Percentiles rank a stretch among this genome's conserved stretches.
Conservation (phyloP, 1,140 invertebrate species). For the Sycobia sp. region DNA sequence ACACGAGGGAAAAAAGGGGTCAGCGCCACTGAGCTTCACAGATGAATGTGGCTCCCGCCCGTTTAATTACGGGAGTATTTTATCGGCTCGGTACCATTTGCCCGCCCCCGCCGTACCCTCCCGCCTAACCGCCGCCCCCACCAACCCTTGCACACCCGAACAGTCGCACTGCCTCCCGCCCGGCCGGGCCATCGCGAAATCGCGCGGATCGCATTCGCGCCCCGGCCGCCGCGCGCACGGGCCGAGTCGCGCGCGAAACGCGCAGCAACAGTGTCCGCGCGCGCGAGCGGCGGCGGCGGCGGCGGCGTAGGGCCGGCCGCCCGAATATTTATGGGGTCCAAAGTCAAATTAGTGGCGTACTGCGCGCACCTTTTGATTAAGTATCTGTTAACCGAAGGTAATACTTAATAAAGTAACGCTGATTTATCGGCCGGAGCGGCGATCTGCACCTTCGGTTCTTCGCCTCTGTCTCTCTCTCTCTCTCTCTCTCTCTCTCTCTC, state of each 20-base stretch:
- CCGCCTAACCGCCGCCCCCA: constrained; percentile 30
- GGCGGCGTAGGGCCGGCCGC: constrained; percentile 35
- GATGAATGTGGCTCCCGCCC: constrained; percentile 54
- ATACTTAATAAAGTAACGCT: constrained; percentile 65
- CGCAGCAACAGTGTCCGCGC: neutral
- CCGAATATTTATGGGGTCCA: constrained; percentile 63
- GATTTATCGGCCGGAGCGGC: constrained; percentile 55
- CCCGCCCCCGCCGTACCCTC: constrained; percentile 35
- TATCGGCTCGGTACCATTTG: constrained; percentile 57
- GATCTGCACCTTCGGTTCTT: constrained; percentile 49
- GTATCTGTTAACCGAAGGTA: constrained; percentile 65
- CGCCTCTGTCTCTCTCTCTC: too few species aligned
- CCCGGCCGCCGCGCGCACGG: too few species aligned
- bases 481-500: too few species aligned
- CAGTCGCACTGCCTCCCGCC: too few species aligned
- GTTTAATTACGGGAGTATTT: constrained; percentile 63
- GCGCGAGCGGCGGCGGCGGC: neutral
- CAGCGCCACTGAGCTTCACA: constrained; percentile 42
- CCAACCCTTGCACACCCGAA: too few species aligned
- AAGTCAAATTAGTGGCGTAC: constrained; percentile 64
- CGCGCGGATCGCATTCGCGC: constrained; percentile 21
- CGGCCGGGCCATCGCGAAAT: constrained; percentile 30
- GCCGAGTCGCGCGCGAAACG: constrained; percentile 10
- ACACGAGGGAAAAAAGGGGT: constrained; percentile 17
- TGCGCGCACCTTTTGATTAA: constrained; percentile 64